Evolutionary conservation across 2,113 vertebrate species (phyloP).

Genomic region (Cyphomyrus discorhynchus): DNA sequence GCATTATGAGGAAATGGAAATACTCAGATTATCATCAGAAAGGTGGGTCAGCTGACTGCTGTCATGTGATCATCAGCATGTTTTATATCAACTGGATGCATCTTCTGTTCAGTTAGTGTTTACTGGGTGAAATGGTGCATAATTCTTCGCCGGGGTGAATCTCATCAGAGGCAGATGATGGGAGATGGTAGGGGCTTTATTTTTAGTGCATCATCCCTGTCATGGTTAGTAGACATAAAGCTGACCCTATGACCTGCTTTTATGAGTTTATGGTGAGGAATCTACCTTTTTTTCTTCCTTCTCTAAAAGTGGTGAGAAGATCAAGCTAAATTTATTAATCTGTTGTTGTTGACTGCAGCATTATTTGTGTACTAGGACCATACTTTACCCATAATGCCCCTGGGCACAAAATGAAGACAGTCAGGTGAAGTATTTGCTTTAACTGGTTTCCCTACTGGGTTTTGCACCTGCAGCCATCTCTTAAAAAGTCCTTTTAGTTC

Average conservation of each 20-base stretch:
- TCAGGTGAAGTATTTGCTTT: not conserved
- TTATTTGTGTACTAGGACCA: not conserved
- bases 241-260: not conserved
- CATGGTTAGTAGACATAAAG: not conserved
- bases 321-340: not conserved
- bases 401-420: not conserved
- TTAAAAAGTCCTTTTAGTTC: not conserved
- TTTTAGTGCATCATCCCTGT: not conserved
- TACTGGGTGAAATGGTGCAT: not conserved
- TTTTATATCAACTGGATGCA: not conserved
- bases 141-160: not conserved
- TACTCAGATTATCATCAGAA: not conserved
- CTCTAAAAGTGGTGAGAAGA: not conserved
- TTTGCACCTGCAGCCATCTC: not conserved
- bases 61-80: not conserved
- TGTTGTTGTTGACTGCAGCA: not conserved
- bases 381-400: not conserved
- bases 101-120: not conserved
- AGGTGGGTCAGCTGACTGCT: not conserved
- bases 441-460: not conserved
- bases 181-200: not conserved
- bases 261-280: not conserved
- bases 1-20: not conserved
- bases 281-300: not conserved
- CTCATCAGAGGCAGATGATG: not conserved